Base-by-base conservation (phyloP, 2,797 vertebrate genomes). In the Enteromius thamalakanensis region DNA sequence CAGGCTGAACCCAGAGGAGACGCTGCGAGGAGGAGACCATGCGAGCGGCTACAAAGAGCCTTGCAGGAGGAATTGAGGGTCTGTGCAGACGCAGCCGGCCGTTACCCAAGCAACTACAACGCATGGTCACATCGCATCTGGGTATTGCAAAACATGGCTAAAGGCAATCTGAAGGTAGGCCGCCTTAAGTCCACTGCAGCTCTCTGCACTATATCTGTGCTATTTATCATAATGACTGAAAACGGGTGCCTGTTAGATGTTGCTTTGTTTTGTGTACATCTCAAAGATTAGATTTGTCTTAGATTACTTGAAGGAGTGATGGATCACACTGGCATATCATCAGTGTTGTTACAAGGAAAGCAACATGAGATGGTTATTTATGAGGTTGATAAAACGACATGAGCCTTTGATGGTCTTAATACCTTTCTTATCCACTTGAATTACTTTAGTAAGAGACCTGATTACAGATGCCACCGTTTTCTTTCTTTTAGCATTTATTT, bases 71-170 rank as follows among this genome's bases (percentile, higher is more conserved):
- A 99, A 92, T 97, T 99, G 94, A 95, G 93, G 81, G 96, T 99
- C 83, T 99, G 97, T 87, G 91, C 94, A 9, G 96, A 97, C n/a
- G 97, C 98, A 11, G 97, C 98, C 19, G 94, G 95, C 80, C 95
- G 96, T 37, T 99, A 99, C 67, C 96, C 98, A 84, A 99, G 98
- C 91, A 99, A 99, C 93, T 99, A 99, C 90, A 99, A 99, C 7
- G 97, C 97, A 89, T 99, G 98, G 98, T 99, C 98, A 17, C 98
- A 99, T 91, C 97, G 98, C 68, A 98, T 98, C 90, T 99, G 98
- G 98, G 97, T 99, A 85, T 91, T 99, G 78, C 96, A 98, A 86
- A 94, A 97, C 87, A 91, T 99, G 93, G 97, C 95, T 87, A 95
- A 95, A 85, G 95, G 97, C 83, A 95, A 96, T 86, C 42, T 94